These are phyloP conservation scores for Poecilobothrus nobilitatus DNA, from an alignment of 2,888 invertebrate species.

Conservation along the genomic window DNA sequence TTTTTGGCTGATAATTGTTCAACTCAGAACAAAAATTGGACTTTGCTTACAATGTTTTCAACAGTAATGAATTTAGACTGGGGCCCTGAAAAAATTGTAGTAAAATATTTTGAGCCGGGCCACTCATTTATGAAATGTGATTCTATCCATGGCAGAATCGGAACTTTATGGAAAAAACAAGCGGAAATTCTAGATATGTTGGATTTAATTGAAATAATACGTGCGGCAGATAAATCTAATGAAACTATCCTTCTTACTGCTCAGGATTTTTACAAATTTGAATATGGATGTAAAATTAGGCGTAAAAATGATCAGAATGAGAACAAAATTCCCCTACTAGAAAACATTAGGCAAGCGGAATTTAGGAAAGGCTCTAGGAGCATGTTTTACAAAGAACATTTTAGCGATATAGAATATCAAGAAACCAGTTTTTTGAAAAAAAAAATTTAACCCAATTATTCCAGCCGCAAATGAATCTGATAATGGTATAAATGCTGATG, in stretches of 20 bases:
- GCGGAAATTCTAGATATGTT: not conserved
- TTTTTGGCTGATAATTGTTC: constrained; percentile 12
- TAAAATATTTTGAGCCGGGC: too few relatives aligned
- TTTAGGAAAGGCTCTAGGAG: not conserved
- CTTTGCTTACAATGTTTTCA: not conserved
- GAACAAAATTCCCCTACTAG: not conserved
- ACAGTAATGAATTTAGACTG: not conserved
- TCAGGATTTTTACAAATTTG: constrained; percentile 1
- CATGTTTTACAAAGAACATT: constrained; percentile 2
- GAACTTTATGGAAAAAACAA: too few relatives aligned
- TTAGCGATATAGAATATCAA: not conserved
- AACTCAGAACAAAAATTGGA: constrained; percentile 7
- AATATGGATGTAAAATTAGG: not conserved
- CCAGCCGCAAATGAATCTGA: not conserved
- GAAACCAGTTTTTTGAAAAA: not conserved
- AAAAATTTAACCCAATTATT: not conserved
- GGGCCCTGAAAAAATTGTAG: too few relatives aligned
- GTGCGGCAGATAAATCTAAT: not conserved
- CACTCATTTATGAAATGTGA: too few relatives aligned
- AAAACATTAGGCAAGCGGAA: not conserved
- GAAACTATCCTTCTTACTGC: not conserved
- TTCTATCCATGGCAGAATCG: too few relatives aligned
- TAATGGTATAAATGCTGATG: not conserved
- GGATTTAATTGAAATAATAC: not conserved
- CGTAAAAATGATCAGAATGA: not conserved